Conservation (phyloP, 2,888 invertebrate genomes). For the Danaus chrysippus region DNA sequence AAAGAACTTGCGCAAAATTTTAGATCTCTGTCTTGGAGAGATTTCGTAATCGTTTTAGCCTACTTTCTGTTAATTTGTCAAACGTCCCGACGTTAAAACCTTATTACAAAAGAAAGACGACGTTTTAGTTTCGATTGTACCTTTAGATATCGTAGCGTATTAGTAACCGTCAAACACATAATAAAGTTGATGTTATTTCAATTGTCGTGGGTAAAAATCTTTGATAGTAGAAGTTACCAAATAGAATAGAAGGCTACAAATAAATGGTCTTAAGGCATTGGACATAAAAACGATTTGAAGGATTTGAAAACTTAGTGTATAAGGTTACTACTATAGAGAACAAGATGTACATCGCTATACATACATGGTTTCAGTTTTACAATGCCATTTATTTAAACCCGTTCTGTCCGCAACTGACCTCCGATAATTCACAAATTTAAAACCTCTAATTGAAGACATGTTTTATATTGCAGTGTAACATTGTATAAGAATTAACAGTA, state of each 20-base stretch:
- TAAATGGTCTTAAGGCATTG: too few species aligned
- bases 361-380: too few species aligned
- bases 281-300: constrained; percentile 8
- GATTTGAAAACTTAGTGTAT: constrained; percentile 11
- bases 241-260: too few species aligned
- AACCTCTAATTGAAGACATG: too few species aligned
- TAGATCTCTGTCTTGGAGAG: background rate
- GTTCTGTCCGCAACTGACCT: too few species aligned
- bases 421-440: too few species aligned
- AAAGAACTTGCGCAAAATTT: background rate
- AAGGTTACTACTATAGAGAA: too few species aligned
- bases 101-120: background rate
- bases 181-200: background rate
- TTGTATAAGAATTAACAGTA: too few species aligned
- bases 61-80: background rate
- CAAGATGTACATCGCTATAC: too few species aligned
- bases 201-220: background rate
- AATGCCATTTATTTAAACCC: too few species aligned
- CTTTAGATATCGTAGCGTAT: background rate
- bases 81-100: background rate
- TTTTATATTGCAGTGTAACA: too few species aligned
- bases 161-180: background rate
- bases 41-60: constrained; percentile 1
- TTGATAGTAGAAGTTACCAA: background rate
- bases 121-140: background rate